A percentile compares a stretch with the other conserved stretches of the same genome.
These are phyloP conservation scores for Drosophila obscura DNA, from an alignment of 1,140 invertebrate species.

Conservation along the genomic window DNA sequence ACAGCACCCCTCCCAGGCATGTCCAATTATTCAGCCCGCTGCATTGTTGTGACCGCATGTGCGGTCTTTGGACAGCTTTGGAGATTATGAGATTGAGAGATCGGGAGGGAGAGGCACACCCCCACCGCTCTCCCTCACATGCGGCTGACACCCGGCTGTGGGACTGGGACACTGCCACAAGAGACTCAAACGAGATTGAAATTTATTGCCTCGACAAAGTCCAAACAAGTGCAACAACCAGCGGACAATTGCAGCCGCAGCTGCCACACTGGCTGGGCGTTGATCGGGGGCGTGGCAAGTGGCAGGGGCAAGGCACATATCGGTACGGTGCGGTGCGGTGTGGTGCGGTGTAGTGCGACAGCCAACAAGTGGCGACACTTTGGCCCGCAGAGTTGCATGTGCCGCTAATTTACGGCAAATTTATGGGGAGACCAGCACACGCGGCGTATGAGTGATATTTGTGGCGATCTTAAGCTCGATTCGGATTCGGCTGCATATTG, in stretches of 20 bases:
- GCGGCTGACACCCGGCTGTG: constrained; percentile 52
- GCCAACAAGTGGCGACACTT: constrained; percentile 73
- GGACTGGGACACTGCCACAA: constrained; percentile 57
- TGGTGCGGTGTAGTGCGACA: neutral
- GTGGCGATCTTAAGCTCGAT: constrained; percentile 47
- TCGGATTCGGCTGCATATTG: constrained; percentile 28
- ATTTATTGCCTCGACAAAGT: constrained; percentile 74
- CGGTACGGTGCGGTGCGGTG: neutral
- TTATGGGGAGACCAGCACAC: constrained; percentile 55
- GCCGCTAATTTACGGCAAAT: constrained; percentile 83
- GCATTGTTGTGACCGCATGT: constrained; percentile 48
- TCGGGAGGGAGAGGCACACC: constrained; percentile 8
- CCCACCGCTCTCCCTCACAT: constrained; percentile 10
- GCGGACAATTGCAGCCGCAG: constrained; percentile 48
- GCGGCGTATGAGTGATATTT: constrained; percentile 75
- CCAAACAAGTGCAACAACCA: constrained; percentile 63
- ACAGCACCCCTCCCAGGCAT: constrained; percentile 12
- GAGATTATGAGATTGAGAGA: neutral
- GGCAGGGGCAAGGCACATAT: constrained; percentile 11
- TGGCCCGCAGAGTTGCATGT: constrained; percentile 72
- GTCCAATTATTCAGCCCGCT: constrained; percentile 34
- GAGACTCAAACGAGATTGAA: constrained; percentile 78
- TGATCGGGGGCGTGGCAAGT: constrained; percentile 56
- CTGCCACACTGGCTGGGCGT: constrained; percentile 52
- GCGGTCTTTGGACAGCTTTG: constrained; percentile 22